A percentile compares a stretch with the other conserved stretches of the same genome.
phyloP scores from a whole-genome alignment of 2,888 invertebrate species.

The Lucinisca nassula region DNA sequence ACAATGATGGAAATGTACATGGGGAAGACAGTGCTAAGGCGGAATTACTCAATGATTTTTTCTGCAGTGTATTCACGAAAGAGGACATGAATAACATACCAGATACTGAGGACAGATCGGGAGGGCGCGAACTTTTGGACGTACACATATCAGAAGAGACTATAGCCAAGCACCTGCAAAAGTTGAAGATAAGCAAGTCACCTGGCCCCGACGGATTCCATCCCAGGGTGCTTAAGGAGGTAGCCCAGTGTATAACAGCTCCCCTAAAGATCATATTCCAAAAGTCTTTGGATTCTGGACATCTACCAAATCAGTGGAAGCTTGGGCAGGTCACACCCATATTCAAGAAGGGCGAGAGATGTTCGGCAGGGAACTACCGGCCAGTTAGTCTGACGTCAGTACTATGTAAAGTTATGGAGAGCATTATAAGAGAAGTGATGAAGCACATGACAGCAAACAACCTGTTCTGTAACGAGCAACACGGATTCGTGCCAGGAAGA shows the following conservation, averaged over 20 bases:
- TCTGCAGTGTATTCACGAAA: not conserved
- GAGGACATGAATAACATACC: not conserved
- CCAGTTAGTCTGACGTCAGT: conserved; percentile 41
- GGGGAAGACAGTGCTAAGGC: not conserved
- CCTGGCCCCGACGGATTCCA: not conserved
- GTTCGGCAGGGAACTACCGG: conserved; percentile 22
- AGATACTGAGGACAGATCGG: not conserved
- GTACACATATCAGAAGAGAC: not conserved
- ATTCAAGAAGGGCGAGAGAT: conserved; percentile 19
- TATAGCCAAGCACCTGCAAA: not conserved
- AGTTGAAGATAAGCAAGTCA: not conserved
- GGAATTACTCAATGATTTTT: not conserved
- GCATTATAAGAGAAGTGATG: conserved; percentile 25
- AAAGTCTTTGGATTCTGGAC: conserved; percentile 16
- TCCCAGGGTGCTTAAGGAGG: not conserved
- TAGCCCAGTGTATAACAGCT: not conserved
- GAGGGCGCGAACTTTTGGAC: not conserved
- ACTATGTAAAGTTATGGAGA: conserved; percentile 37
- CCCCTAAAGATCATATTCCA: not conserved
- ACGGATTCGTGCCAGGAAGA: too few relatives aligned
- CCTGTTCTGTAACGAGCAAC: too few relatives aligned
- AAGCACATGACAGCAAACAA: too few relatives aligned
- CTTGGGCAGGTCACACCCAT: conserved; percentile 7
- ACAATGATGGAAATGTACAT: not conserved
- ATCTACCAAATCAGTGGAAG: conserved; percentile 33